A percentile compares a stretch with the other conserved stretches of the same genome.
Evolutionary conservation across 92 coral and sea anemone genomes (phyloP).

Genomic region (Scolanthus callimorphus): DNA sequence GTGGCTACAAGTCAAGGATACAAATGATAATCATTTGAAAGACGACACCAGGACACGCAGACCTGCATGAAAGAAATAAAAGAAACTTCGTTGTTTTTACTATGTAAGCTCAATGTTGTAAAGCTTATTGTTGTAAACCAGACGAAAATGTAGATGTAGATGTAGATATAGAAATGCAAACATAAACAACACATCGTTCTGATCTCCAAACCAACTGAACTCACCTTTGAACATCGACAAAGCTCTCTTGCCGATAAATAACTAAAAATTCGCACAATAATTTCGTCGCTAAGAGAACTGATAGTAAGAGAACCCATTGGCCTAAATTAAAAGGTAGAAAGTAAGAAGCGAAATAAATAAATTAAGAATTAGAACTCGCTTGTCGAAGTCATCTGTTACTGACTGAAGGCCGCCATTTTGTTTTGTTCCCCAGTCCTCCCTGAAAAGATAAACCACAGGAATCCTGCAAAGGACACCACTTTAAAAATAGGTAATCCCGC

Average conservation of each 20-base stretch:
- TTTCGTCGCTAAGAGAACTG: slow-evolving; percentile 75
- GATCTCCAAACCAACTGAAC: too few relatives aligned
- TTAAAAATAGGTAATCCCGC: too few relatives aligned
- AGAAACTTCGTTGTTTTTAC: too few relatives aligned
- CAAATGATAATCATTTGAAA: slow-evolving; percentile 84
- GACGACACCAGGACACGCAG: slow-evolving; percentile 84
- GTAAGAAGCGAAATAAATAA: not conserved
- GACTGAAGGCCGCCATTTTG: slow-evolving; percentile 44
- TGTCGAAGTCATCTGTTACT: not conserved
- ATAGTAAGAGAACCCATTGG: slow-evolving; percentile 17
- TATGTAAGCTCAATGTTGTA: too few relatives aligned
- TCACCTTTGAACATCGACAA: slow-evolving; percentile 86
- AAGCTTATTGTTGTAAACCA: too few relatives aligned
- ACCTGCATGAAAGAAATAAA: slow-evolving; percentile 35
- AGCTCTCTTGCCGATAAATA: slow-evolving; percentile 69
- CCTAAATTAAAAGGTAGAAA: not conserved
- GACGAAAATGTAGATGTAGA: too few relatives aligned
- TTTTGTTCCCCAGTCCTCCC: slow-evolving; percentile 9
- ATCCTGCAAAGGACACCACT: not conserved
- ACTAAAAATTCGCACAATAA: slow-evolving; percentile 73
- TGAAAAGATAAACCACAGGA: not conserved
- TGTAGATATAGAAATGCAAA: too few relatives aligned
- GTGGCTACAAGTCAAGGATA: slow-evolving; percentile 52
- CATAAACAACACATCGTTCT: too few relatives aligned
- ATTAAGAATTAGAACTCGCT: not conserved